A percentile compares a stretch with the other conserved stretches of the same genome.
These are phyloP conservation scores for Andrena flavipes DNA, from an alignment of 2,888 invertebrate genomes.

Conservation along the genomic window DNA sequence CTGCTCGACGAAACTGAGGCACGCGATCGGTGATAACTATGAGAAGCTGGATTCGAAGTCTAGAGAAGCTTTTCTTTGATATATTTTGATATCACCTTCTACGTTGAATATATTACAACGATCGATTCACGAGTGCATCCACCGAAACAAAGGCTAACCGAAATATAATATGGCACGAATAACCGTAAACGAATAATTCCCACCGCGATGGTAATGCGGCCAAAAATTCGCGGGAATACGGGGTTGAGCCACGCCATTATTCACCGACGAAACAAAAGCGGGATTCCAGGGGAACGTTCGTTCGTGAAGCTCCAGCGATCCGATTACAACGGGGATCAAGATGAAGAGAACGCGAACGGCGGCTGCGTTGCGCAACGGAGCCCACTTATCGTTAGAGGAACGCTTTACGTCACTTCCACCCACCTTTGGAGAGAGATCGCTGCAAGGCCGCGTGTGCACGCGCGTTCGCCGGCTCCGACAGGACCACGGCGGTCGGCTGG, in stretches of 20 bases:
- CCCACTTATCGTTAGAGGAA: conserved; percentile 29
- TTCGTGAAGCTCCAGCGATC: conserved; percentile 41
- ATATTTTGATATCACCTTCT: no score
- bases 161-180: not conserved
- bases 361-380: conserved; percentile 47
- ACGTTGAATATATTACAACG: no score
- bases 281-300: conserved; percentile 10
- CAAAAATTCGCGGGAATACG: not conserved
- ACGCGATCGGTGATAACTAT: not conserved
- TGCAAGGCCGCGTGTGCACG: conserved; percentile 33
- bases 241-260: conserved; percentile 15
- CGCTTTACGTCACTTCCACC: conserved; percentile 59
- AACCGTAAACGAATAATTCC: not conserved
- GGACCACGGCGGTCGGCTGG: conserved; percentile 40
- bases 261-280: conserved; percentile 51
- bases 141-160: not conserved
- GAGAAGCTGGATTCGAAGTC: not conserved
- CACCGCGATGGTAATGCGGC: not conserved
- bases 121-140: not conserved
- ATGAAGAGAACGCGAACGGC: conserved; percentile 25
- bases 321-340: conserved; percentile 59
- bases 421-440: conserved; percentile 48
- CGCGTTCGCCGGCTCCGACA: no score
- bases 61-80: not conserved
- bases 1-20: not conserved